A percentile compares a stretch with the other conserved stretches of the same genome.
phyloP scores from a whole-genome alignment of 35 echinoderm and acorn worm species.

The Acanthaster planci region DNA sequence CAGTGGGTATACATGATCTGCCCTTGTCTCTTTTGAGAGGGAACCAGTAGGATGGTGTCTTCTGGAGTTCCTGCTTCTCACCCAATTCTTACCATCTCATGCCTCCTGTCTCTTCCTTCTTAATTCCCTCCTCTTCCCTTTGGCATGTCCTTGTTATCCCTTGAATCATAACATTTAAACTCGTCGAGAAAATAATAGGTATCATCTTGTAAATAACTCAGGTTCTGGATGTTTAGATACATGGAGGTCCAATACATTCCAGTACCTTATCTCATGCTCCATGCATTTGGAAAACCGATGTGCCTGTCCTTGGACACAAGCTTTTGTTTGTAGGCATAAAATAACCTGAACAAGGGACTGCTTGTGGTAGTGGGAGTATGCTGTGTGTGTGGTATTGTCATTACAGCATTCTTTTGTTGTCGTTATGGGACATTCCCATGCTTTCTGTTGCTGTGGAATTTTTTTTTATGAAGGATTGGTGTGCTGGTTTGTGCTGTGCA shows the following conservation, averaged over 20 bases:
- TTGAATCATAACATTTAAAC: background rate
- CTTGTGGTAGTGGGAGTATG: background rate
- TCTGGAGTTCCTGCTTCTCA: too few relatives aligned
- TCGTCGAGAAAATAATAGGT: background rate
- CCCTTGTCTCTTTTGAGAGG: too few relatives aligned
- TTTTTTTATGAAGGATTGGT: background rate
- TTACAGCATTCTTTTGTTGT: constrained; percentile 5
- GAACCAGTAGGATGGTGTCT: too few relatives aligned
- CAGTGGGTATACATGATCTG: too few relatives aligned
- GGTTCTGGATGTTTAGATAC: background rate
- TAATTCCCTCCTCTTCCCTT: too few relatives aligned
- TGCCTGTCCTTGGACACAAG: constrained; percentile 4
- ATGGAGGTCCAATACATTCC: too few relatives aligned
- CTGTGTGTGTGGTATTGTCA: constrained; percentile 13
- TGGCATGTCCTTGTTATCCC: too few relatives aligned
- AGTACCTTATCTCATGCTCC: background rate
- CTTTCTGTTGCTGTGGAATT: background rate
- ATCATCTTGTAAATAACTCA: constrained; percentile 9
- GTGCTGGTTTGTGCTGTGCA: background rate
- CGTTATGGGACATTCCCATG: background rate
- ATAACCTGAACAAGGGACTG: background rate
- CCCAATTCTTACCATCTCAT: too few relatives aligned
- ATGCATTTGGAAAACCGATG: background rate
- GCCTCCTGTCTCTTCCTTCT: too few relatives aligned
- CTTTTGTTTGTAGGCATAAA: constrained; percentile 26